These are phyloP conservation scores for Epistrophe eligans DNA, from an alignment of 2,888 invertebrate species.

Conservation along the genomic window DNA sequence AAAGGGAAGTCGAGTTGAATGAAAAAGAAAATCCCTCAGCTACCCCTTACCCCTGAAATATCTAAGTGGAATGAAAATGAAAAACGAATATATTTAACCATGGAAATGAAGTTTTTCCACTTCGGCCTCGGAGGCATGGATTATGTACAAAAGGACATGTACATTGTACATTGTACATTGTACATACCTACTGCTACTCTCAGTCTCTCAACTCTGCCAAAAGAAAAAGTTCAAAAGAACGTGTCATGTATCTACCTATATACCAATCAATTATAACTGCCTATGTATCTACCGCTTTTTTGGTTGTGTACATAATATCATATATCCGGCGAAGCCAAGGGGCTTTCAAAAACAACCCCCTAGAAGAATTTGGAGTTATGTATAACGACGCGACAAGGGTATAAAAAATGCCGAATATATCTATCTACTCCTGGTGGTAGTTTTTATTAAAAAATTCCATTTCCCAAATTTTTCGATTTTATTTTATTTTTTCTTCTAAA, in stretches of 20 bases:
- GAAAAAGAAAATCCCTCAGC: constrained; percentile 70
- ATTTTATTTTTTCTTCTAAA: constrained; percentile 23
- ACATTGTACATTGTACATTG: not conserved
- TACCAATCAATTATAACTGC: constrained; percentile 70
- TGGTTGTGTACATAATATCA: constrained; percentile 48
- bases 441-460: constrained; percentile 72
- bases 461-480: constrained; percentile 49
- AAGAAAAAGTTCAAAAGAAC: constrained; percentile 39
- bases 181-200: not conserved
- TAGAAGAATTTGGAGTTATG: constrained; percentile 18
- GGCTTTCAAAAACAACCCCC: constrained; percentile 66
- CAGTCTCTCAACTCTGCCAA: constrained; percentile 30
- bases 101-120: constrained; percentile 72
- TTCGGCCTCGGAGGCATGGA: constrained; percentile 59
- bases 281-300: constrained; percentile 34
- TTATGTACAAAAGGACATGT: constrained; percentile 21
- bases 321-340: constrained; percentile 45
- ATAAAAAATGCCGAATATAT: constrained; percentile 20
- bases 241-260: constrained; percentile 25
- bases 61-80: constrained; percentile 18
- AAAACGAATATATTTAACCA: constrained; percentile 66
- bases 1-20: constrained; percentile 66
- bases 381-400: constrained; percentile 14
- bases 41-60: not conserved
- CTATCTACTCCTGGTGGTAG: constrained; percentile 54